Percentiles rank a stretch among this genome's conserved stretches.
Conservation (phyloP, 2,113 vertebrate genomes). For the Myrmophylax atrothorax region DNA sequence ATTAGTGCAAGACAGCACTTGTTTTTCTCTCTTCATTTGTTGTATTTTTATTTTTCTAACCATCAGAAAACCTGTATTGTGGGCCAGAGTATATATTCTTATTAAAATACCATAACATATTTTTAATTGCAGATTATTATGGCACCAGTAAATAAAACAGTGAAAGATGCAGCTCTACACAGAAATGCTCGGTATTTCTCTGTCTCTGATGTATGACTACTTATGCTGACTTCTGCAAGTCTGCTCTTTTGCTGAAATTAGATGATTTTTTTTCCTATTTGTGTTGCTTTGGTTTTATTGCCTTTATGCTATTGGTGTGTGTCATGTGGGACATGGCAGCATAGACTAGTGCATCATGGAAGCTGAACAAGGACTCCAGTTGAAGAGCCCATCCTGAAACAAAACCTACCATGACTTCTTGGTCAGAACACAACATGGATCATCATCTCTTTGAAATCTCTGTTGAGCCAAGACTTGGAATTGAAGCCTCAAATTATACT, state of each 20-base stretch:
- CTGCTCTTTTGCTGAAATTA: neutral
- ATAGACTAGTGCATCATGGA: neutral
- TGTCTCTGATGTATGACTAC: neutral
- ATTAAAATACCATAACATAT: neutral
- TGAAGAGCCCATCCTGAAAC: neutral
- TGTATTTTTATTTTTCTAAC: neutral
- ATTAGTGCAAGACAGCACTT: neutral
- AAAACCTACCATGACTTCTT: neutral
- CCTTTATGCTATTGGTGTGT: neutral
- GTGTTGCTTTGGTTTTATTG: neutral
- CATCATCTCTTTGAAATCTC: neutral
- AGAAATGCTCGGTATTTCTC: neutral
- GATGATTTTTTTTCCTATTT: neutral
- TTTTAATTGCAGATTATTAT: neutral
- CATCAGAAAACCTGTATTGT: neutral
- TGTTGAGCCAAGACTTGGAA: neutral
- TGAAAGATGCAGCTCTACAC: neutral
- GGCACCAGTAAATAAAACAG: neutral
- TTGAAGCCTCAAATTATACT: neutral
- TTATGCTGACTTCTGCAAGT: neutral
- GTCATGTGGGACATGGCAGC: neutral
- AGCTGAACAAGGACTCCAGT: neutral
- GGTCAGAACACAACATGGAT: neutral
- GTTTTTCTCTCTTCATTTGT: neutral
- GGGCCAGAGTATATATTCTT: neutral